These are phyloP conservation scores for Sinocyclocheilus anshuiensis DNA, from an alignment of 2,113 vertebrate genomes.

Conservation along the genomic window DNA sequence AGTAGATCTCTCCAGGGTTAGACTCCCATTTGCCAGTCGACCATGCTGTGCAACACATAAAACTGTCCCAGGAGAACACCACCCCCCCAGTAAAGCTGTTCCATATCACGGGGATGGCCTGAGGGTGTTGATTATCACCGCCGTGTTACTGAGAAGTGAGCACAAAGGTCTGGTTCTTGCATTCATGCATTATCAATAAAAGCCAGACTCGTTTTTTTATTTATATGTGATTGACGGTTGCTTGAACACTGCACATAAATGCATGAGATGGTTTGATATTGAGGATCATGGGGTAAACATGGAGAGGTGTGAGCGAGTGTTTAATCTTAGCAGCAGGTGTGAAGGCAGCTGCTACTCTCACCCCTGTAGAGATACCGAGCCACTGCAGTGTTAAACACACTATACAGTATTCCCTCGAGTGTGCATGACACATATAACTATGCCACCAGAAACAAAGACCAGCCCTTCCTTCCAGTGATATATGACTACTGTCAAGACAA, in stretches of 20 bases:
- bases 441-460: constrained; percentile 36
- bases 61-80: constrained; percentile 54
- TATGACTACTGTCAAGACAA: constrained; percentile 28
- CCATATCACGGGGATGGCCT: constrained; percentile 56
- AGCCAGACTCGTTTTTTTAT: neutral
- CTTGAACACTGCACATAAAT: neutral
- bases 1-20: constrained; percentile 49
- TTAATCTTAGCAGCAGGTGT: constrained; percentile 48
- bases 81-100: constrained; percentile 58
- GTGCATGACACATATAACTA: constrained; percentile 34
- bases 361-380: constrained; percentile 37
- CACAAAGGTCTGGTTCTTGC: constrained; percentile 32
- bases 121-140: constrained; percentile 51
- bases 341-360: constrained; percentile 47
- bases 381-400: constrained; percentile 44
- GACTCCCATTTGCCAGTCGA: constrained; percentile 49
- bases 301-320: constrained; percentile 23
- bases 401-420: constrained; percentile 49
- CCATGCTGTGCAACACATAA: constrained; percentile 55
- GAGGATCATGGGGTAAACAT: neutral
- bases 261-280: constrained; percentile 16
- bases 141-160: constrained; percentile 37
- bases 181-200: constrained; percentile 21
- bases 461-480: constrained; percentile 18
- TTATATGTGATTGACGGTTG: constrained; percentile 1